Conservation (phyloP, 2,113 vertebrate genomes). For the Formicarius rufipectus region DNA sequence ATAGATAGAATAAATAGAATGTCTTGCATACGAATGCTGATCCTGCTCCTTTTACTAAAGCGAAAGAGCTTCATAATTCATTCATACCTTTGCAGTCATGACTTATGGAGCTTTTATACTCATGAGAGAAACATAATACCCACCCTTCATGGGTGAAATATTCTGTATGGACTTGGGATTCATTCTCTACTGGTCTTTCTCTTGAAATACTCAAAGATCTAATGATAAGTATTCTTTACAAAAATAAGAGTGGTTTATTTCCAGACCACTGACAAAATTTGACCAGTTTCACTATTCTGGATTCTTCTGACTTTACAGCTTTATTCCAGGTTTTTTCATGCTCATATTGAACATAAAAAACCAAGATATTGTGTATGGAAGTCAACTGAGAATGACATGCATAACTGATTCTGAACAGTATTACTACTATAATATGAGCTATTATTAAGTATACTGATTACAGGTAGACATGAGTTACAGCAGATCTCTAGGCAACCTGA, state of each 20-base stretch:
- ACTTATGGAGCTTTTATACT: slow-evolving; percentile 49
- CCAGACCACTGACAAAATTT: neutral
- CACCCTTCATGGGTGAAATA: slow-evolving; percentile 63
- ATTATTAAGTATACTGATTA: neutral
- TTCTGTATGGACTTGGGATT: slow-evolving; percentile 8
- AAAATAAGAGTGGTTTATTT: neutral
- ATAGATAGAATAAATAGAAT: slow-evolving; percentile 34
- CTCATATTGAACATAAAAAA: neutral
- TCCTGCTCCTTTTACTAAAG: slow-evolving; percentile 18
- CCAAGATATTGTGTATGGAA: neutral
- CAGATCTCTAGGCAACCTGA: neutral
- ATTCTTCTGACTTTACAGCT: neutral
- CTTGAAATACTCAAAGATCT: neutral
- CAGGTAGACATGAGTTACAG: neutral
- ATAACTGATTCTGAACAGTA: neutral
- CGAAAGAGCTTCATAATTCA: slow-evolving; percentile 41
- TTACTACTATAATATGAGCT: neutral
- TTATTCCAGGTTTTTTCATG: neutral
- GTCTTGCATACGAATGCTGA: slow-evolving; percentile 12
- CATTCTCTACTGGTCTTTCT: slow-evolving; percentile 6
- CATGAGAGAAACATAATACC: slow-evolving; percentile 52
- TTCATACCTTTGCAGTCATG: slow-evolving; percentile 8
- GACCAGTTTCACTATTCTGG: neutral
- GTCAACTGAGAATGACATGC: neutral
- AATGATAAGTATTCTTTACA: neutral